Evolutionary conservation across 2,113 vertebrate species (phyloP).

Genomic region (Noctilio leporinus): DNA sequence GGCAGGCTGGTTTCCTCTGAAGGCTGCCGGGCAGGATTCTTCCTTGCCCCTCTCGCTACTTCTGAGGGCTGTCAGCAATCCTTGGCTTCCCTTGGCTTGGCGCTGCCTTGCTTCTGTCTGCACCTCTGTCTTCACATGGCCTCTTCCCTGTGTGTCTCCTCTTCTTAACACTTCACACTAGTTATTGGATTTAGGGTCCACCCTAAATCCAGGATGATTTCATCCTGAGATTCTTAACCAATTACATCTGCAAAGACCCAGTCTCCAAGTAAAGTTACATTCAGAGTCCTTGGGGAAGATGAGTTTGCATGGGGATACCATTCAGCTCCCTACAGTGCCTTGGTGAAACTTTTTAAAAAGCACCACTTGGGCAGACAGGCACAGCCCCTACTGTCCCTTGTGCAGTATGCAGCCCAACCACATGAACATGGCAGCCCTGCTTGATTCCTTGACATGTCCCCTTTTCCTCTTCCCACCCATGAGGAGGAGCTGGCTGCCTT

Average conservation of each 20-base stretch:
- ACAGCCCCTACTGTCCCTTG: background rate
- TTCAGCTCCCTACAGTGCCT: background rate
- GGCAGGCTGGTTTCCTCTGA: background rate
- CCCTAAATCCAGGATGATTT: background rate
- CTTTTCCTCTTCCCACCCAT: background rate
- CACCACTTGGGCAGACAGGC: background rate
- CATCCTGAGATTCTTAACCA: background rate
- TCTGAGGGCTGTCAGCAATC: background rate
- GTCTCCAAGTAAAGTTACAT: background rate
- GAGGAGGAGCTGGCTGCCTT: background rate
- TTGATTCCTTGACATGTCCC: background rate
- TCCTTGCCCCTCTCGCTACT: background rate
- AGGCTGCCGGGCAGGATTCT: background rate
- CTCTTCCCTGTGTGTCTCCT: background rate
- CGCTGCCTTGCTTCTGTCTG: background rate
- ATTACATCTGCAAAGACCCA: background rate
- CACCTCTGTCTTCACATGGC: background rate
- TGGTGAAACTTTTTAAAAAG: background rate
- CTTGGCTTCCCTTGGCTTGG: background rate
- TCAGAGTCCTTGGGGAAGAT: background rate
- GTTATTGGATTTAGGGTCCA: background rate
- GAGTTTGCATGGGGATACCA: background rate
- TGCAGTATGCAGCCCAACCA: background rate
- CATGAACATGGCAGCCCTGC: background rate
- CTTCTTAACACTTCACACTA: background rate